phyloP scores from a whole-genome alignment of 2,888 invertebrate species.

The Scrobipalpa atriplicella region DNA sequence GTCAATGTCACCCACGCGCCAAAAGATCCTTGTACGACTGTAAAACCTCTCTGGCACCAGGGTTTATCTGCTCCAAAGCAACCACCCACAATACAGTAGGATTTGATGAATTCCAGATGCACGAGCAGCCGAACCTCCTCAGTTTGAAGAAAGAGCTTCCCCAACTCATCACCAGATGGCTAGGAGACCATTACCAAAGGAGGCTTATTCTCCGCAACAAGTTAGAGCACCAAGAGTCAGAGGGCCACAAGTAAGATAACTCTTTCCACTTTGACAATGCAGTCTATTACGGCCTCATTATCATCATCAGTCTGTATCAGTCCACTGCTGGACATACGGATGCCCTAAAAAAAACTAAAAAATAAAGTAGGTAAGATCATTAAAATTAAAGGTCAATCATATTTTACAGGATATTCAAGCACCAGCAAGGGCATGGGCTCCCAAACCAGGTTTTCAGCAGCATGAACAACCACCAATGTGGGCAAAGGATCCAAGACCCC shows the following conservation, averaged over 20 bases:
- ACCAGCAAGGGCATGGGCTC: not conserved
- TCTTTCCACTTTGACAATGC: too few species aligned
- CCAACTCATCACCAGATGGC: not conserved
- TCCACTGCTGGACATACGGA: too few species aligned
- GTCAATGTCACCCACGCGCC: too few species aligned
- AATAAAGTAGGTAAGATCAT: too few species aligned
- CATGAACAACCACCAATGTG: not conserved
- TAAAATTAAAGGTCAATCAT: not conserved
- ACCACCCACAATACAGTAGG: not conserved
- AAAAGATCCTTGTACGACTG: too few species aligned
- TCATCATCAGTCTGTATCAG: too few species aligned
- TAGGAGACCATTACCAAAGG: not conserved
- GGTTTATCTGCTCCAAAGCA: too few species aligned
- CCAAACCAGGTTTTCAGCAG: not conserved
- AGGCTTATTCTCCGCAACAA: not conserved
- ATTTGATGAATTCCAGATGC: not conserved
- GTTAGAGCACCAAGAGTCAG: not conserved
- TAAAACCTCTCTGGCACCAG: too few species aligned
- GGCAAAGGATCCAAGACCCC: not conserved
- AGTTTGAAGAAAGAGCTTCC: not conserved
- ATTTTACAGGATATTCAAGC: not conserved
- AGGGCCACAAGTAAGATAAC: not conserved
- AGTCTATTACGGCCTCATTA: too few species aligned
- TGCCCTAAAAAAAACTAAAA: too few species aligned
- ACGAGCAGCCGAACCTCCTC: not conserved